Evolutionary conservation across 2,113 vertebrate genomes (phyloP), one percentile per base, ranked within the genome.

Genomic region (Panurus biarmicus): DNA sequence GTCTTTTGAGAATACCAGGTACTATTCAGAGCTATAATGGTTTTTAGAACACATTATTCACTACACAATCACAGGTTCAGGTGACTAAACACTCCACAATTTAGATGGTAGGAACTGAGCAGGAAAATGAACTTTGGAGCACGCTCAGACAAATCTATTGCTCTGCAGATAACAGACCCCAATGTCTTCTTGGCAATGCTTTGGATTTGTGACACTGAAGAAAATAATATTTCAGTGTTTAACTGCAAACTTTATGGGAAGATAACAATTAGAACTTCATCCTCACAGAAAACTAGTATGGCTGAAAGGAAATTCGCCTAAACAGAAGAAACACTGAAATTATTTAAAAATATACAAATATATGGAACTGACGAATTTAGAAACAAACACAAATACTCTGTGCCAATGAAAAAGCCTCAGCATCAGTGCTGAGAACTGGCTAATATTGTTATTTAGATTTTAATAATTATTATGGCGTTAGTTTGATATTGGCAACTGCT

Each of bases 21-120:
- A 82, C 85, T 60, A 73, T 44, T 88, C 91, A 92, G n/a, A 94
- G 82, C 40, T 65, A 7, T 13, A 76, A 83, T 36, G 23, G 11
- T 42, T 95, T 93, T 85, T 71, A 96, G 61, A 85, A 92, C 82
- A 90, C 67, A n/a, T 60, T 54, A 94, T 47, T 44, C 67, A 65
- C 83, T n/a, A 51, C 21, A 87, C 78, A 85, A 78, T 85, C 93
- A 64, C 66, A 72, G 85, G 77, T 82, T 91, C 71, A 75, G 62
- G 70, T 89, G 87, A 91, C 81, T 89, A 89, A 67, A 58, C 60
- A 67, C 60, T 90, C 67, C 69, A 77, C 61, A 93, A 69, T 56
- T 91, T n/a, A 57, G 42, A 87, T 36, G 26, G 51, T 40, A 87
- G 65, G 65, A 90, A 83, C 24, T 20, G 36, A 87, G 45, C 31